A percentile compares a stretch with the other conserved stretches of the same genome.
phyloP scores from a whole-genome alignment of 1,140 invertebrate species.

The Drosophila nigromelanica region DNA sequence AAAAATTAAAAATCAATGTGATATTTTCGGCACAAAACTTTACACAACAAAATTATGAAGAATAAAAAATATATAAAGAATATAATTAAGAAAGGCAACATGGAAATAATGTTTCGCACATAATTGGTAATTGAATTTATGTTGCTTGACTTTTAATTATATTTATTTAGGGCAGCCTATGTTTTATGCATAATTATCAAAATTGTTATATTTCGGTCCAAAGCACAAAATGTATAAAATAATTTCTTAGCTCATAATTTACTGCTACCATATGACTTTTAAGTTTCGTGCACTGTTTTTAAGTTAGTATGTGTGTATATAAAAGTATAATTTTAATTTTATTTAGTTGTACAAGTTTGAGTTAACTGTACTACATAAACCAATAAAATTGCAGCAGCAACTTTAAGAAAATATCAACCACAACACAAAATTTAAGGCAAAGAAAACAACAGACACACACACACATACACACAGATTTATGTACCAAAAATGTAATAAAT shows the following conservation, averaged over 20 bases:
- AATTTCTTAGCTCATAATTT: constrained; percentile 66
- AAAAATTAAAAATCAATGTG: constrained; percentile 76
- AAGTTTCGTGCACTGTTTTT: constrained; percentile 64
- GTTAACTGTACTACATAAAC: constrained; percentile 40
- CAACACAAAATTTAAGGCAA: constrained; percentile 63
- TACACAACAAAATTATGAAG: constrained; percentile 54
- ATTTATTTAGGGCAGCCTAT: constrained; percentile 56
- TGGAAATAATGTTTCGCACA: constrained; percentile 4
- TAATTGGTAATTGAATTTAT: constrained; percentile 7
- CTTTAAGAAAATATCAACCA: constrained; percentile 31
- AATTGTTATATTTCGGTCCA: constrained; percentile 81
- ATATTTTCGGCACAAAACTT: constrained; percentile 83
- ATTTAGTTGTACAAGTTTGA: constrained; percentile 70
- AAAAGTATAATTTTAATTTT: constrained; percentile 66
- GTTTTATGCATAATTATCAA: constrained; percentile 64
- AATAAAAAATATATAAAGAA: constrained; percentile 32
- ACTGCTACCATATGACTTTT: constrained; percentile 44
- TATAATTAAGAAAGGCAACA: constrained; percentile 50
- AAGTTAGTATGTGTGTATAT: constrained; percentile 60
- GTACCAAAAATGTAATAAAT: constrained; percentile 84
- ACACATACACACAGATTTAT: constrained; percentile 73
- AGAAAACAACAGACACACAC: constrained; percentile 27
- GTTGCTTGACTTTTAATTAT: constrained; percentile 34
- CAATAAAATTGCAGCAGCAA: constrained; percentile 47
- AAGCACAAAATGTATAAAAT: constrained; percentile 83